These are phyloP conservation scores for Cryptus armator DNA, from an alignment of 2,888 invertebrate species.

Conservation along the genomic window DNA sequence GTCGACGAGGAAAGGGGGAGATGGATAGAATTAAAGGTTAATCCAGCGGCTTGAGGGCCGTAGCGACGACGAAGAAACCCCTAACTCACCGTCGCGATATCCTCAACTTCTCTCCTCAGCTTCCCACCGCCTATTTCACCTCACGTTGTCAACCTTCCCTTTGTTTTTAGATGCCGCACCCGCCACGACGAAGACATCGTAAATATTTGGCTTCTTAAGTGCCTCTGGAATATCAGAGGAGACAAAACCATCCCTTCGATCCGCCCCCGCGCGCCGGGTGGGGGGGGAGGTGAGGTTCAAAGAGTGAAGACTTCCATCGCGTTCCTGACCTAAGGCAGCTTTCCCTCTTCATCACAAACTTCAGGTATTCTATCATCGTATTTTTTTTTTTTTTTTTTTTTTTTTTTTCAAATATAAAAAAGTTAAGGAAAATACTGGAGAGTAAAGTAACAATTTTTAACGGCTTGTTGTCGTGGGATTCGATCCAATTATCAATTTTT, in stretches of 20 bases:
- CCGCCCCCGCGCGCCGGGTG: not conserved
- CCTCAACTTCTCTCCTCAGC: constrained; percentile 41
- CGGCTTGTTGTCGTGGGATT: not conserved
- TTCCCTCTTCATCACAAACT: not conserved
- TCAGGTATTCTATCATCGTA: not conserved
- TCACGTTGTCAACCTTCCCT: constrained; percentile 52
- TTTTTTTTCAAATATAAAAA: not conserved
- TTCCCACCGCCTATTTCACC: constrained; percentile 26
- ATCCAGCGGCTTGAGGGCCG: constrained; percentile 76
- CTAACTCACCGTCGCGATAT: constrained; percentile 56
- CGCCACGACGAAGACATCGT: constrained; percentile 73
- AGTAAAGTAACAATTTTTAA: not conserved
- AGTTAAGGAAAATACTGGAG: not conserved
- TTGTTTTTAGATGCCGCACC: constrained; percentile 77
- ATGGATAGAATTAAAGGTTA: constrained; percentile 84
- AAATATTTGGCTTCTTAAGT: constrained; percentile 83
- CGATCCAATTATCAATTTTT: not conserved
- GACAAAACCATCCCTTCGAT: constrained; percentile 40
- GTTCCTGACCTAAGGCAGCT: constrained; percentile 45
- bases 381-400: not conserved
- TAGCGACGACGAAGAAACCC: constrained; percentile 46
- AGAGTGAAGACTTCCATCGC: not conserved
- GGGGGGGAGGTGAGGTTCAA: not conserved
- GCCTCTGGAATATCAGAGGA: constrained; percentile 76
- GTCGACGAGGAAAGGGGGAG: constrained; percentile 70